phyloP scores from a whole-genome alignment of 2,888 invertebrate genomes.

The Lycophotia porphyrea region DNA sequence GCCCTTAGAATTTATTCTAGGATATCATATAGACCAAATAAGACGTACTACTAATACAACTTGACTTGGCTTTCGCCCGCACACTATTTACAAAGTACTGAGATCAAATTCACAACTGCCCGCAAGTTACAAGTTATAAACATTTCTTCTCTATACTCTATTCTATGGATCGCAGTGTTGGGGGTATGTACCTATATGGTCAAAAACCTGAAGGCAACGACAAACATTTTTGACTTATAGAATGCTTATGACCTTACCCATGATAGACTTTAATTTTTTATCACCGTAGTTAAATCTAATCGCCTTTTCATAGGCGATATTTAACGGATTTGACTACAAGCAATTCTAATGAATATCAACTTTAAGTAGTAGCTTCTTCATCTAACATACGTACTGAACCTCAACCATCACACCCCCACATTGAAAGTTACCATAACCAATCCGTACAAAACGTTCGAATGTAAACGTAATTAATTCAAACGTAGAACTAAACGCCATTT shows the following conservation, averaged over 20 bases:
- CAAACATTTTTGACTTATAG: neutral
- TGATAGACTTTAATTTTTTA: neutral
- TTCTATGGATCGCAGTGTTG: conserved; percentile 38
- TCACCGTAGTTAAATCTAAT: neutral
- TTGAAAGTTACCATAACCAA: conserved; percentile 46
- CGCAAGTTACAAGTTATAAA: conserved; percentile 41
- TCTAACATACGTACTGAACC: neutral
- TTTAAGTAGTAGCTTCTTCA: neutral
- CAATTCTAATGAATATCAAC: conserved; percentile 5
- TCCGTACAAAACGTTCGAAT: conserved; percentile 52
- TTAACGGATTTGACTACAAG: neutral
- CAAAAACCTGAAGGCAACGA: neutral
- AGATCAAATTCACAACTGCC: conserved; percentile 63
- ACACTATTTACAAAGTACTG: conserved; percentile 64
- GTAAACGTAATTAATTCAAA: conserved; percentile 41
- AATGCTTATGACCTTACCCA: neutral
- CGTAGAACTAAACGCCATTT: conserved; percentile 58
- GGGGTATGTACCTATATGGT: neutral
- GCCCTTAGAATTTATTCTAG: neutral
- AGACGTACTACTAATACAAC: conserved; percentile 30
- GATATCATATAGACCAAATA: conserved; percentile 46
- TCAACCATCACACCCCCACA: conserved; percentile 1
- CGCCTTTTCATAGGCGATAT: conserved; percentile 11
- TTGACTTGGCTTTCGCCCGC: conserved; percentile 45
- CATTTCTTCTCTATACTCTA: conserved; percentile 36